Conservation (phyloP, 2,797 vertebrate species). For the Ceryle rudis region DNA sequence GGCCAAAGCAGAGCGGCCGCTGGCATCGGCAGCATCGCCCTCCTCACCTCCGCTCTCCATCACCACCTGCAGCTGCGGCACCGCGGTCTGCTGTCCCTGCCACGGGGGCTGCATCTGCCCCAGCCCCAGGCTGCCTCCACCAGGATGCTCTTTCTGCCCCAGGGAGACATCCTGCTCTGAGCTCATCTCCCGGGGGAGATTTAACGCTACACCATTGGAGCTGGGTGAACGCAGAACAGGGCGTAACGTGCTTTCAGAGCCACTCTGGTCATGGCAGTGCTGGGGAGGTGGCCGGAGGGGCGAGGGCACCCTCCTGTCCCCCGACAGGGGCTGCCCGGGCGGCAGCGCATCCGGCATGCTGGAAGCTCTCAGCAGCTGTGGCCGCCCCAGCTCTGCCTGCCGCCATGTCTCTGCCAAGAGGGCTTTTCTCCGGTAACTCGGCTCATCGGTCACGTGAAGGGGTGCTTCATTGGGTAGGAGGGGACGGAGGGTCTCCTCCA, state of each 20-base stretch:
- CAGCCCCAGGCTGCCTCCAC: slow-evolving; percentile 80
- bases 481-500: slow-evolving; percentile 81
- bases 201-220: not conserved
- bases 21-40: not conserved
- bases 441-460: slow-evolving; percentile 33
- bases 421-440: slow-evolving; percentile 68
- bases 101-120: slow-evolving; percentile 74
- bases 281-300: slow-evolving; percentile 30
- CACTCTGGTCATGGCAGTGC: slow-evolving; percentile 40
- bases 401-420: slow-evolving; percentile 53
- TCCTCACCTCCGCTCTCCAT: slow-evolving; percentile 39
- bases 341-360: slow-evolving; percentile 90
- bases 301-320: slow-evolving; percentile 45
- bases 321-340: slow-evolving; percentile 78
- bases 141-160: slow-evolving; percentile 81
- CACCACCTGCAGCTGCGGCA: slow-evolving; percentile 20
- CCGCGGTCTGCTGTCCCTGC: slow-evolving; percentile 65
- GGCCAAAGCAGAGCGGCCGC: not conserved
- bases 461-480: slow-evolving; percentile 44
- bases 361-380: slow-evolving; percentile 90
- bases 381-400: slow-evolving; percentile 77
- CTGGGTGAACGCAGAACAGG: not conserved
- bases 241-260: slow-evolving; percentile 77
- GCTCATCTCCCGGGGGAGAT: slow-evolving; percentile 67
- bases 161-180: slow-evolving; percentile 51